Conservation (phyloP, 2,888 invertebrate species). For the Platycnemis pennipes region DNA sequence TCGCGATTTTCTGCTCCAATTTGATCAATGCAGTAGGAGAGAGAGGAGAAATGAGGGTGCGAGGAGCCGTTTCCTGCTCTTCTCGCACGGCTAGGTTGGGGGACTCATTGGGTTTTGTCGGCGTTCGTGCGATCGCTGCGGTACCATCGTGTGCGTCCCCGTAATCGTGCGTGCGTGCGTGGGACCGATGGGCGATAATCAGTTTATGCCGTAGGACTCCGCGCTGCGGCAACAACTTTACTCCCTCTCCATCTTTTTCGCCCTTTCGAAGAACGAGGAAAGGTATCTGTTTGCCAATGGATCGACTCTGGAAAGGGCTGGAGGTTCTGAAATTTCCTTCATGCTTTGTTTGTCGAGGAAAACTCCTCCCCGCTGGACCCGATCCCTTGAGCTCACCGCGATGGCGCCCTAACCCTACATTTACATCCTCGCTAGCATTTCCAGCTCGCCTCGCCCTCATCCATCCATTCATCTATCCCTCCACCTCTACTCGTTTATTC, state of each 20-base stretch:
- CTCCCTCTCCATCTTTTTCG: not conserved
- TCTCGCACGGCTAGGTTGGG: not conserved
- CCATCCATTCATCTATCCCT: no score
- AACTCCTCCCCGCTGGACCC: no score
- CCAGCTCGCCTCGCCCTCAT: no score
- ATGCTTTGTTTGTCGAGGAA: no score
- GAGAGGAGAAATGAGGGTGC: not conserved
- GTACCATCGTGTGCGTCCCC: not conserved
- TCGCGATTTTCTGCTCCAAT: not conserved
- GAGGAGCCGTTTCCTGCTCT: not conserved
- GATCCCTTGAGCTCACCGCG: no score
- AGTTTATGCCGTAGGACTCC: not conserved
- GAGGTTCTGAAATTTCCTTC: no score
- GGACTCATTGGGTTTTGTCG: not conserved
- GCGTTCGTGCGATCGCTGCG: not conserved
- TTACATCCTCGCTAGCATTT: no score
- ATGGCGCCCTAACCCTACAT: no score
- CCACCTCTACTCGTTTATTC: no score
- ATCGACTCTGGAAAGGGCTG: not conserved
- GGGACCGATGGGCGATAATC: not conserved
- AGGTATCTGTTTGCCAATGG: not conserved
- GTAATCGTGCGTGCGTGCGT: not conserved
- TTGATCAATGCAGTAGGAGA: not conserved
- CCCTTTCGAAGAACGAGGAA: not conserved
- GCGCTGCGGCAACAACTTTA: not conserved